These are phyloP conservation scores for Onthophagus taurus DNA, from an alignment of 1,140 invertebrate species.

Conservation along the genomic window DNA sequence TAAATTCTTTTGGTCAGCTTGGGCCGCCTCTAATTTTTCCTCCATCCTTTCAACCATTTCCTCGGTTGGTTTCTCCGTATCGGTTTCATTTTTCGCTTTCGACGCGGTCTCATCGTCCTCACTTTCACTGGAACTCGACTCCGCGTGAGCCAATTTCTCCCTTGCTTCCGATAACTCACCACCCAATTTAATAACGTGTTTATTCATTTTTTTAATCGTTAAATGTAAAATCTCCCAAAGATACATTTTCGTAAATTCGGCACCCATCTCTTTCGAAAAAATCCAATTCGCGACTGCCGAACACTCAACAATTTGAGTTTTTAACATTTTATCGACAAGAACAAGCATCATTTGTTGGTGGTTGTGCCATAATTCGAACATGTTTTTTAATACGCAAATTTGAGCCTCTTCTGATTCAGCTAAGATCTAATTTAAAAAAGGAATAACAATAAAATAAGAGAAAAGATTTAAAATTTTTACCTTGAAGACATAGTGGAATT, in stretches of 20 bases:
- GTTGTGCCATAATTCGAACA: conserved; percentile 88
- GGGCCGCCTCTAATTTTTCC: conserved; percentile 85
- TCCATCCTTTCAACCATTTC: conserved; percentile 88
- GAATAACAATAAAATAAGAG: neutral
- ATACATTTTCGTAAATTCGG: conserved; percentile 90
- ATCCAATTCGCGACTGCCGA: conserved; percentile 97
- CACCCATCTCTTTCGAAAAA: conserved; percentile 92
- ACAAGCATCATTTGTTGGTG: conserved; percentile 97
- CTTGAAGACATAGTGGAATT: conserved; percentile 92
- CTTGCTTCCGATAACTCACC: conserved; percentile 77
- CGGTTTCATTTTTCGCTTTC: conserved; percentile 51
- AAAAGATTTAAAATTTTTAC: conserved; percentile 36
- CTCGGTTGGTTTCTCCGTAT: conserved; percentile 69
- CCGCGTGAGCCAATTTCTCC: conserved; percentile 67
- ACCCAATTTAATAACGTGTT: conserved; percentile 80
- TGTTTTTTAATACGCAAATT: conserved; percentile 84
- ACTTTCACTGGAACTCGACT: conserved; percentile 67
- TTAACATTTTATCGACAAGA: conserved; percentile 92
- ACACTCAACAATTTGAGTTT: conserved; percentile 94
- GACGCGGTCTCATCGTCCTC: conserved; percentile 53
- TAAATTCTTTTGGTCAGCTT: conserved; percentile 93
- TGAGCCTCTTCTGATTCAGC: conserved; percentile 93
- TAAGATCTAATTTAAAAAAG: conserved; percentile 55
- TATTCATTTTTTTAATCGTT: conserved; percentile 94
- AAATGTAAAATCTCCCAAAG: conserved; percentile 97